phyloP scores from a whole-genome alignment of 1,140 invertebrate species.

The Lithobius niger region DNA sequence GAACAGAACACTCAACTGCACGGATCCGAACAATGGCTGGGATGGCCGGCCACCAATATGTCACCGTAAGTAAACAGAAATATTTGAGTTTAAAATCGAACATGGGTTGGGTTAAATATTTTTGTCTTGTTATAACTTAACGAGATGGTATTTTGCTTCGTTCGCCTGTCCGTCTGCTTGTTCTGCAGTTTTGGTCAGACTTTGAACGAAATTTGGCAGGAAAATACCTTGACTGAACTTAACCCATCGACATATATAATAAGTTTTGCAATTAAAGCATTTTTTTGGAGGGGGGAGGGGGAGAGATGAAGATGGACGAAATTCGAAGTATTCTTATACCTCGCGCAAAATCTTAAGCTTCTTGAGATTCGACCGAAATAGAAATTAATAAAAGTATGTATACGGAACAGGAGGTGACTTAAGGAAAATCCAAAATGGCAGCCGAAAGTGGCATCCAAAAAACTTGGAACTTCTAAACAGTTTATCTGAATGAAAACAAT shows the following conservation, averaged over 20 bases:
- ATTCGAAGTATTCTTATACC: no score
- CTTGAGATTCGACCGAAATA: no score
- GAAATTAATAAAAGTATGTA: no score
- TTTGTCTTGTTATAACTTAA: not conserved
- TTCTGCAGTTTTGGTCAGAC: not conserved
- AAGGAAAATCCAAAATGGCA: no score
- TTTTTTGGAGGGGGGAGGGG: no score
- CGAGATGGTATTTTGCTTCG: not conserved
- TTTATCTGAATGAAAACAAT: no score
- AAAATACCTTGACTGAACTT: not conserved
- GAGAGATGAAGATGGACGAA: no score
- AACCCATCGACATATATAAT: not conserved
- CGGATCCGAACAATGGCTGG: constrained; percentile 2
- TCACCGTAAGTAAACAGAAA: constrained; percentile 7
- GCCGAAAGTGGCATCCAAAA: no score
- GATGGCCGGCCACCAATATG: not conserved
- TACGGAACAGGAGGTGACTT: no score
- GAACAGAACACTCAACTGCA: not conserved
- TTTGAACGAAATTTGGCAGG: not conserved
- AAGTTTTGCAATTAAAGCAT: no score
- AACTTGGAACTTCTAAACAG: no score
- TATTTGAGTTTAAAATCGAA: not conserved
- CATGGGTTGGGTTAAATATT: not conserved
- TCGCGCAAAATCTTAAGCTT: no score
- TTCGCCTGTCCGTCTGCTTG: not conserved